Evolutionary conservation across 2,113 vertebrate species (phyloP).

Genomic region (Sprattus sprattus): DNA sequence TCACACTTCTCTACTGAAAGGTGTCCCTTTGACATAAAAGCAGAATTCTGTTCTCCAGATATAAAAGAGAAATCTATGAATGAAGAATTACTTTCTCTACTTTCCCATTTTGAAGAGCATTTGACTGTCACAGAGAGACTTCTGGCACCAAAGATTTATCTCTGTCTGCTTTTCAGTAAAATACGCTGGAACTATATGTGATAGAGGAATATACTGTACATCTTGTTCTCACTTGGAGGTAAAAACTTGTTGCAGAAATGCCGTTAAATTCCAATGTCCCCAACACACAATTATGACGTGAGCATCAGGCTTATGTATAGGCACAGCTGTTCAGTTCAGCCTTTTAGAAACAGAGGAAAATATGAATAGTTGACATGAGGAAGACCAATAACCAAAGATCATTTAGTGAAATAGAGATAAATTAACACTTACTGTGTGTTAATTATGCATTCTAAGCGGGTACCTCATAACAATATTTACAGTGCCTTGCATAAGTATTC

Average conservation of each 20-base stretch:
- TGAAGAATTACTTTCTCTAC: too few relatives aligned
- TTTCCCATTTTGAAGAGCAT: too few relatives aligned
- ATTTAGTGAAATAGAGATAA: constrained; percentile 11
- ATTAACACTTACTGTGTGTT: too few relatives aligned
- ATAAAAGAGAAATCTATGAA: too few relatives aligned
- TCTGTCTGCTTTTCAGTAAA: not conserved
- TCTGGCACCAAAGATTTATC: not conserved
- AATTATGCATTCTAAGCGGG: not conserved
- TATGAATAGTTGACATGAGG: not conserved
- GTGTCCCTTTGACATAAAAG: too few relatives aligned
- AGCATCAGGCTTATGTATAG: not conserved
- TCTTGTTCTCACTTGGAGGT: not conserved
- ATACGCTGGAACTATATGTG: not conserved
- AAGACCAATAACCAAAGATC: not conserved
- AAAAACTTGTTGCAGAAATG: not conserved
- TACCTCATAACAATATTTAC: not conserved
- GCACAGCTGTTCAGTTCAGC: not conserved
- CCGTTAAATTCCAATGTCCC: not conserved
- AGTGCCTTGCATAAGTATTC: not conserved
- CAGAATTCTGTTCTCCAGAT: too few relatives aligned
- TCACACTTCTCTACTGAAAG: too few relatives aligned
- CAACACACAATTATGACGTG: not conserved
- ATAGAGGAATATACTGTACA: not conserved
- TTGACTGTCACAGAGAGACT: not conserved
- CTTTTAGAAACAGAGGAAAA: not conserved